A percentile compares a stretch with the other conserved stretches of the same genome.
Evolutionary conservation across 2,888 invertebrate genomes (phyloP).

Genomic region (Ochropleura leucogaster): DNA sequence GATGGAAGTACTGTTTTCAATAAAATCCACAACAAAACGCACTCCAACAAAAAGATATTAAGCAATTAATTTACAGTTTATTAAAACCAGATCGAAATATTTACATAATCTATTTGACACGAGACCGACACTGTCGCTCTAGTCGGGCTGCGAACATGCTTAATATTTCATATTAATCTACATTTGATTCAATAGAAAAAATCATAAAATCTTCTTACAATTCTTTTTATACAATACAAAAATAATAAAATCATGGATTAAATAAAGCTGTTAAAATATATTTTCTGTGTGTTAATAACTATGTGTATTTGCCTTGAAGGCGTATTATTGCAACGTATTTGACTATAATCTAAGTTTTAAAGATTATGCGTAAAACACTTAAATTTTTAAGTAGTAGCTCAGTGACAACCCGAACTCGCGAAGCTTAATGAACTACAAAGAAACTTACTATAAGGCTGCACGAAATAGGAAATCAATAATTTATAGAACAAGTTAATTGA

Average conservation of each 20-base stretch:
- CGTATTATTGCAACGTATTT: constrained; percentile 86
- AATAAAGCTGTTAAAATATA: constrained; percentile 79
- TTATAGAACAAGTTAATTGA: constrained; percentile 55
- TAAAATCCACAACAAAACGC: constrained; percentile 74
- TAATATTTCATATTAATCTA: constrained; percentile 71
- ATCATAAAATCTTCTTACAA: constrained; percentile 73
- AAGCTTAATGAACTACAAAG: constrained; percentile 44
- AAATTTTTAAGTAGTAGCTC: constrained; percentile 69
- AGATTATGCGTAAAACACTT: constrained; percentile 80
- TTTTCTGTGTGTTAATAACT: constrained; percentile 70
- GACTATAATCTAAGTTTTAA: constrained; percentile 80
- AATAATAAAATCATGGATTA: constrained; percentile 82
- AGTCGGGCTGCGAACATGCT: constrained; percentile 66
- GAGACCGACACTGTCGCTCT: constrained; percentile 66
- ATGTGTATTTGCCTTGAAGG: constrained; percentile 80
- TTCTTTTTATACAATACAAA: constrained; percentile 80
- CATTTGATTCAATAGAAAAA: constrained; percentile 78
- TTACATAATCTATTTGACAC: constrained; percentile 78
- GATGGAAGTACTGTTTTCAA: constrained; percentile 16
- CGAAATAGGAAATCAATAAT: constrained; percentile 52
- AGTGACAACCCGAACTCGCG: constrained; percentile 33
- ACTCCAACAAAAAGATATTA: constrained; percentile 75
- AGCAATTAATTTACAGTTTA: constrained; percentile 80
- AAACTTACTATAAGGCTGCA: constrained; percentile 55
- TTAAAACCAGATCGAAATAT: constrained; percentile 85